Base-by-base conservation (phyloP, 2,797 vertebrate species). In the Xyrichtys novacula region DNA sequence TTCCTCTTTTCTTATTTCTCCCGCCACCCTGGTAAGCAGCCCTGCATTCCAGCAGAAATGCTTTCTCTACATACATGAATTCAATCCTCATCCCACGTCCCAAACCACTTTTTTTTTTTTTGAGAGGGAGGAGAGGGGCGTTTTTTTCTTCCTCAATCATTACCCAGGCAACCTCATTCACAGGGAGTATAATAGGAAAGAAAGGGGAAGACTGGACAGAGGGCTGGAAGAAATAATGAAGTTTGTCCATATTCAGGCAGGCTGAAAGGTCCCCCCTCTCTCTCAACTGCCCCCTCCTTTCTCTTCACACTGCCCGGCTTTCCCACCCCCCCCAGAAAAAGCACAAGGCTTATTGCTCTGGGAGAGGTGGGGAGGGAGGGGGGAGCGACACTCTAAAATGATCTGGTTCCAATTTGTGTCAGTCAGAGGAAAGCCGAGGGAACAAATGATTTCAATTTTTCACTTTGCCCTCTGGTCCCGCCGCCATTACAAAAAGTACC, bases 161-260 rank as follows among this genome's bases (percentile, higher is more conserved):
- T 93, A 85, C 94, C 94, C 87, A 60, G 94, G 94, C 92, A 94
- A 95, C 93, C 92, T 91, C 93, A 94, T 95, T 95, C 94, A 95
- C 88, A 90, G 60, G 1, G 90, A 89, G 91, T 78, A 95, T 92
- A 94, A 95, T 92, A 80, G 93, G 81, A 79, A 92, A 92, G 92
- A 94, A 95, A 95, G 90, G 92, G 89, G 84, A 91, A 89, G 94
- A 93, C 92, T 92, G 93, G 91, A 94, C 92, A 87, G 88, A 92
- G 92, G 87, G 90, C 83, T 84, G 89, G 89, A 90, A 90, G 91
- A 94, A 93, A 93, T 94, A 95, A 95, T 95, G 92, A 94, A 94
- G 93, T 95, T 94, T 95, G 92, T 95, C 93, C 93, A 94, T 95
- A 95, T 95, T 94, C 94, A 95, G 90, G 88, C 88, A 28, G 81